phyloP scores from a whole-genome alignment of 2,888 invertebrate species.

The Watsonalla binaria region DNA sequence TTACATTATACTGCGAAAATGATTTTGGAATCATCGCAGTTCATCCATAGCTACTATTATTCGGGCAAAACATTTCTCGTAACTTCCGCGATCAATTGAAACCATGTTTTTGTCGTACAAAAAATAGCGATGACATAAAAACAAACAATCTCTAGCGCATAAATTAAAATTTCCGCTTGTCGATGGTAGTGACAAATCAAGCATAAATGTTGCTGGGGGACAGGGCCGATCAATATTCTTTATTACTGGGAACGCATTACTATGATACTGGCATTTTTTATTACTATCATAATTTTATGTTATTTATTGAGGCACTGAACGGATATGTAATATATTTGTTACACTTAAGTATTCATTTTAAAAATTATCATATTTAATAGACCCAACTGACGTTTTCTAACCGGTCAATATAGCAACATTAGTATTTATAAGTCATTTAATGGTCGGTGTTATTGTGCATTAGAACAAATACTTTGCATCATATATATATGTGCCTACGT shows the following conservation, averaged over 20 bases:
- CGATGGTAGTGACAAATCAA: slow-evolving; percentile 63
- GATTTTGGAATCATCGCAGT: slow-evolving; percentile 21
- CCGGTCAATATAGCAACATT: neutral
- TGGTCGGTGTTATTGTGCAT: too few species aligned
- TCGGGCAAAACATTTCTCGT: slow-evolving; percentile 44
- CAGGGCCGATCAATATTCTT: slow-evolving; percentile 42
- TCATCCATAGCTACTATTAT: slow-evolving; percentile 35
- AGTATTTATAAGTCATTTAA: neutral
- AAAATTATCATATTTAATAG: neutral
- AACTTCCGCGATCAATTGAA: slow-evolving; percentile 59
- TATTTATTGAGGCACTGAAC: slow-evolving; percentile 1
- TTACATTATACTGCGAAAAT: slow-evolving; percentile 9
- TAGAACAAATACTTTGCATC: too few species aligned
- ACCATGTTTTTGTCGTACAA: slow-evolving; percentile 51
- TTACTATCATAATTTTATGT: slow-evolving; percentile 9
- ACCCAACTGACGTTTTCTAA: neutral
- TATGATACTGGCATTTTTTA: slow-evolving; percentile 18
- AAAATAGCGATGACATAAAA: slow-evolving; percentile 64
- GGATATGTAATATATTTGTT: neutral
- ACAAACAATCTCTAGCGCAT: slow-evolving; percentile 71
- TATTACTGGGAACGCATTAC: slow-evolving; percentile 19
- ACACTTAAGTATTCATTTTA: neutral
- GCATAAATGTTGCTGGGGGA: slow-evolving; percentile 67
- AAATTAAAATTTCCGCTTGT: slow-evolving; percentile 76
- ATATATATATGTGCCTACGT: too few species aligned